Evolutionary conservation across 1,140 invertebrate species (phyloP).

Genomic region (Thaumatotibia leucotreta): DNA sequence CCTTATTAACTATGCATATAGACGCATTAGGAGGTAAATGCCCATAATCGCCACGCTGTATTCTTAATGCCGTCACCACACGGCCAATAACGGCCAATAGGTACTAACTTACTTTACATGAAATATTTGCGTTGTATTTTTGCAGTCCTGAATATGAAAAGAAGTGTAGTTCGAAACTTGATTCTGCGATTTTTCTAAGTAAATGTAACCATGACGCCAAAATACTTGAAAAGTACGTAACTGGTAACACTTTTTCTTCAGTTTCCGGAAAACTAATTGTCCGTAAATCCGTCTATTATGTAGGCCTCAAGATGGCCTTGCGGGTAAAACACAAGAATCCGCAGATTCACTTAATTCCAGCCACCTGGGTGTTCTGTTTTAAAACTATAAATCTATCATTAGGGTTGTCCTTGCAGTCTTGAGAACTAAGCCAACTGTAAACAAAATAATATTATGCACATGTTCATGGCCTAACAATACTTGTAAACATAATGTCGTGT

Average conservation of each 20-base stretch:
- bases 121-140: too few relatives aligned
- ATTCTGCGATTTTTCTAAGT: too few relatives aligned
- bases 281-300: slow-evolving; percentile 9
- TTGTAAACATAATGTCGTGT: slow-evolving; percentile 26
- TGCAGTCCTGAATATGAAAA: too few relatives aligned
- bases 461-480: slow-evolving; percentile 9
- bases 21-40: too few relatives aligned
- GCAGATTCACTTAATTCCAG: background rate
- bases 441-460: slow-evolving; percentile 23
- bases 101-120: too few relatives aligned
- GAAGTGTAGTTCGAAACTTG: too few relatives aligned
- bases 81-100: too few relatives aligned
- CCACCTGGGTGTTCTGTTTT: background rate
- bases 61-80: too few relatives aligned
- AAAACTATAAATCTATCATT: slow-evolving; percentile 15
- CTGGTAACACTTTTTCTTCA: background rate
- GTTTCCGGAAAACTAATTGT: background rate
- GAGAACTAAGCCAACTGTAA: background rate
- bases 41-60: too few relatives aligned
- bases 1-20: too few relatives aligned
- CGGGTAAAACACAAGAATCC: background rate
- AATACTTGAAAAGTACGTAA: background rate
- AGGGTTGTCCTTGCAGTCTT: slow-evolving; percentile 4
- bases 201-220: background rate
- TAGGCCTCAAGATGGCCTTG: background rate